Evolutionary conservation across 2,113 vertebrate genomes (phyloP).

Genomic region (Motacilla tschutschensis): DNA sequence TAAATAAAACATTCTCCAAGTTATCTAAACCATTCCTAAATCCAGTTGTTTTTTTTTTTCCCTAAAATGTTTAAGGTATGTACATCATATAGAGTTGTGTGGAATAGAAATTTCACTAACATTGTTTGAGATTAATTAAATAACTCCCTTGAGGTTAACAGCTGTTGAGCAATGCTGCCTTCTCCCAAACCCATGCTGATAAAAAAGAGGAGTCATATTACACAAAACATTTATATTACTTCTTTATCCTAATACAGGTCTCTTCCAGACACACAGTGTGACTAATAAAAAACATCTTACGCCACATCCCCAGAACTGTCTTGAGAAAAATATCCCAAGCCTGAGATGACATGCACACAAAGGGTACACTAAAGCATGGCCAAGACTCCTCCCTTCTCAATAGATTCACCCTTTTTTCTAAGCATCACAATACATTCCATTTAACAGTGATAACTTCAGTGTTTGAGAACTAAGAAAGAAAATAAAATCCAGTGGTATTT

Average conservation of each 20-base stretch:
- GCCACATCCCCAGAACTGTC: not conserved
- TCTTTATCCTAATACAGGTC: not conserved
- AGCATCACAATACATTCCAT: not conserved
- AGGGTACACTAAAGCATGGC: not conserved
- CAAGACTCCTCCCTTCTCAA: not conserved
- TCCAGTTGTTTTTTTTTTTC: not conserved
- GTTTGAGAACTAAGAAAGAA: not conserved
- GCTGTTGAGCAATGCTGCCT: not conserved
- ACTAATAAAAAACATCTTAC: slow-evolving; percentile 27
- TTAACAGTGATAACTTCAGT: not conserved
- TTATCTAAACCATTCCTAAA: not conserved
- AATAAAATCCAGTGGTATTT: not conserved
- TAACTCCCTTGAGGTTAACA: slow-evolving; percentile 7
- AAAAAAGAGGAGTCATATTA: not conserved
- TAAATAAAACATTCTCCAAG: slow-evolving; percentile 1
- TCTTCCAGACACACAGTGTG: not conserved
- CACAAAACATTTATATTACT: slow-evolving; percentile 26
- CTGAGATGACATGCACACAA: not conserved
- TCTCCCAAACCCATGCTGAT: slow-evolving; percentile 1
- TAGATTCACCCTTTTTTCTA: not conserved
- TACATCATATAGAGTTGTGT: not conserved
- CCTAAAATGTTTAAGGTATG: not conserved
- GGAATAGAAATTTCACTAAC: not conserved
- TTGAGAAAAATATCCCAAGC: slow-evolving; percentile 1
- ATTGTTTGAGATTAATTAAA: not conserved